Evolutionary conservation across 1,140 invertebrate species (phyloP).

Genomic region (Drosophila guanche): DNA sequence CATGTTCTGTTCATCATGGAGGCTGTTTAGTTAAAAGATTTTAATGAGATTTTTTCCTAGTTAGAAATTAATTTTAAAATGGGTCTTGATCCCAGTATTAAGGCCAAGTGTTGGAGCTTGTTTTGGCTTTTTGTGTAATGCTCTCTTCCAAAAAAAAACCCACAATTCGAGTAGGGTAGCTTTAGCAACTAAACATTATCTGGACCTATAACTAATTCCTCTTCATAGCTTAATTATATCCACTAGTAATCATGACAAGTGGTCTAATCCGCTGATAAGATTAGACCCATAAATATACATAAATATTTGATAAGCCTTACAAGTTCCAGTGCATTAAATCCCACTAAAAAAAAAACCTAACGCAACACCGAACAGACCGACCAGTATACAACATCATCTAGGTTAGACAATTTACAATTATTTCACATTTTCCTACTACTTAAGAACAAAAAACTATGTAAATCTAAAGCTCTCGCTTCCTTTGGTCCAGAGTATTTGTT

Average conservation of each 20-base stretch:
- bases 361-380: constrained; percentile 1
- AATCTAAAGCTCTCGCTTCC: constrained; percentile 33
- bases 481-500: constrained; percentile 28
- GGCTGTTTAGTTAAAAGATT: constrained; percentile 57
- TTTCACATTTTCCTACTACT: not conserved
- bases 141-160: constrained; percentile 43
- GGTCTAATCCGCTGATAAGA: constrained; percentile 24
- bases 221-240: constrained; percentile 19
- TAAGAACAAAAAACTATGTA: constrained; percentile 1
- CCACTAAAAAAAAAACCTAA: constrained; percentile 4
- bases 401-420: constrained; percentile 4
- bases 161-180: not conserved
- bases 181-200: constrained; percentile 16
- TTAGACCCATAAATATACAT: constrained; percentile 22
- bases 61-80: constrained; percentile 35
- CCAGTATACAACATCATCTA: constrained; percentile 6
- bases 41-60: constrained; percentile 54
- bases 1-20: constrained; percentile 32
- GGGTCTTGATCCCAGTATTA: constrained; percentile 26
- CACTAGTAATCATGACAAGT: constrained; percentile 33
- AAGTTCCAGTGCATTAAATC: constrained; percentile 29
- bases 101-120: constrained; percentile 7
- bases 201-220: constrained; percentile 20
- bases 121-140: constrained; percentile 28
- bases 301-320: constrained; percentile 20